phyloP scores from a whole-genome alignment of 2,113 vertebrate genomes.

The Noturus placidus region DNA sequence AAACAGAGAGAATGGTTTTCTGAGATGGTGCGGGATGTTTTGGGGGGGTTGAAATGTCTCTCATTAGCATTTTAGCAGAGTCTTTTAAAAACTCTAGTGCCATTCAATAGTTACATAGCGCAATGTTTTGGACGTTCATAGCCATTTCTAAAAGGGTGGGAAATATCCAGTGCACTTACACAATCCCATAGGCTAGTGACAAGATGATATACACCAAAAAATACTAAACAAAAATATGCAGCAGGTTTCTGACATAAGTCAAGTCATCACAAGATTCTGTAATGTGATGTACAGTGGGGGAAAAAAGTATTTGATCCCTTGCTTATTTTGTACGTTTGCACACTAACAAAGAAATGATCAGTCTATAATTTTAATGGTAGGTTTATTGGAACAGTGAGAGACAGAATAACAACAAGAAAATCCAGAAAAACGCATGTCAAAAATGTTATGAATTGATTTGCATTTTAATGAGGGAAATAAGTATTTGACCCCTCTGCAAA shows the following conservation, averaged over 20 bases:
- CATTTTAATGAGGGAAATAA: too few species aligned
- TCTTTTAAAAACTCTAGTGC: not conserved
- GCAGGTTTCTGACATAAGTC: not conserved
- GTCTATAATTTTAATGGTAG: too few species aligned
- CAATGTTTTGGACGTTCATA: not conserved
- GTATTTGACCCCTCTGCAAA: too few species aligned
- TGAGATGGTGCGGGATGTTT: not conserved
- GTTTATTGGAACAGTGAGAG: too few species aligned
- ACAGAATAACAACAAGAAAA: too few species aligned
- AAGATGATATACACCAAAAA: too few species aligned
- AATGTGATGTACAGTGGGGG: not conserved
- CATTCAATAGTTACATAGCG: not conserved
- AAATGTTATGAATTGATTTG: too few species aligned
- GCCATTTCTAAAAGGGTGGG: not conserved
- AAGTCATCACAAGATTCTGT: not conserved
- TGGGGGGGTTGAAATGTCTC: not conserved
- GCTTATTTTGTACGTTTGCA: too few species aligned
- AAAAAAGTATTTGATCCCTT: too few species aligned
- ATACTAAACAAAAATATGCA: not conserved
- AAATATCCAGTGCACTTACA: not conserved
- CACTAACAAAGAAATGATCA: too few species aligned
- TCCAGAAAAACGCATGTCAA: too few species aligned
- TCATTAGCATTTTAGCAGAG: slow-evolving; percentile 2
- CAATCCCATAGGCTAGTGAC: not conserved
- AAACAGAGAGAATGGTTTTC: slow-evolving; percentile 30